Percentiles rank a stretch among this genome's conserved stretches.
phyloP scores from a whole-genome alignment of 2,888 invertebrate species.

The Dolomedes plantarius region DNA sequence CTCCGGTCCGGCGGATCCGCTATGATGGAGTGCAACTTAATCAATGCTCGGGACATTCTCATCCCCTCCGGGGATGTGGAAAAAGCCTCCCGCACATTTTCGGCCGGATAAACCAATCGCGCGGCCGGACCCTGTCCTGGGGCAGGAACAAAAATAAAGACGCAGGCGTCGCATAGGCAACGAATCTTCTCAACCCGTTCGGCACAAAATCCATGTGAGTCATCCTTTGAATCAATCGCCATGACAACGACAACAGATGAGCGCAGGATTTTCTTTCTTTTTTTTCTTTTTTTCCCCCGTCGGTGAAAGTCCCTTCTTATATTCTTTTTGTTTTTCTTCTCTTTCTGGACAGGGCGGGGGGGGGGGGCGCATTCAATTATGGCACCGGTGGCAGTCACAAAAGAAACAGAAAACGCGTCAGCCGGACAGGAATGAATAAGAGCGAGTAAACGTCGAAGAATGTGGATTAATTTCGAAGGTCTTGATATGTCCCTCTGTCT shows the following conservation, averaged over 20 bases:
- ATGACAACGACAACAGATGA: slow-evolving; percentile 43
- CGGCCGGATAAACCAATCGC: slow-evolving; percentile 68
- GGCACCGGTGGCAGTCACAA: not conserved
- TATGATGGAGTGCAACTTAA: slow-evolving; percentile 67
- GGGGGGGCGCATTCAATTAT: slow-evolving; percentile 5
- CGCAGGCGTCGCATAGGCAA: slow-evolving; percentile 34
- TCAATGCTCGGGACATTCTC: slow-evolving; percentile 60
- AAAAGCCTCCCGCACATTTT: slow-evolving; percentile 55
- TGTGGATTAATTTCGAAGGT: slow-evolving; percentile 5
- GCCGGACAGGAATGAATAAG: slow-evolving; percentile 7
- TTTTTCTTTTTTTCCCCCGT: not conserved
- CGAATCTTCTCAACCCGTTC: slow-evolving; percentile 58
- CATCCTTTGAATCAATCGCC: slow-evolving; percentile 47
- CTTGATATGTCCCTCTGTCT: not conserved
- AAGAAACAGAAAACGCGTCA: slow-evolving; percentile 12
- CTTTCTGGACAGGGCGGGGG: not conserved
- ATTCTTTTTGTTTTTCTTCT: slow-evolving; percentile 25
- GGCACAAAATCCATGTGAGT: slow-evolving; percentile 56
- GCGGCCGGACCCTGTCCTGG: slow-evolving; percentile 31
- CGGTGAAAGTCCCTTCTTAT: not conserved
- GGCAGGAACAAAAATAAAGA: slow-evolving; percentile 23
- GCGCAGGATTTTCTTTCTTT: slow-evolving; percentile 31
- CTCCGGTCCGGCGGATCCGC: slow-evolving; percentile 42
- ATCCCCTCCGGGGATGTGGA: slow-evolving; percentile 33
- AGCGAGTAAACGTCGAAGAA: not conserved